phyloP scores from a whole-genome alignment of 2,113 vertebrate species.

The Falco punctatus region DNA sequence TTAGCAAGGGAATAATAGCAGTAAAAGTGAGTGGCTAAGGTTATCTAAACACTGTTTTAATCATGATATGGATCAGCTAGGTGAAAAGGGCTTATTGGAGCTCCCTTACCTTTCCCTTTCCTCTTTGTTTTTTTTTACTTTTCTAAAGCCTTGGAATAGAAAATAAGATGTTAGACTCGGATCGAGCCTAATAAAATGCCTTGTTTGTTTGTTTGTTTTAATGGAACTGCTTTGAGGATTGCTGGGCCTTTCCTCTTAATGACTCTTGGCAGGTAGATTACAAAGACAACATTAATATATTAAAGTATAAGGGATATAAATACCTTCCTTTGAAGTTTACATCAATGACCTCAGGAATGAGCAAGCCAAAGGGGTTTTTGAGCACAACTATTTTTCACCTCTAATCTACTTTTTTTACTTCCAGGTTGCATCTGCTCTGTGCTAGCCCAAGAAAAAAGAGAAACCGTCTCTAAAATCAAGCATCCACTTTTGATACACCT shows the following conservation, averaged over 20 bases:
- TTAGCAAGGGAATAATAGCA: neutral
- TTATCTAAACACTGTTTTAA: neutral
- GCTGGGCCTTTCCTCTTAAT: neutral
- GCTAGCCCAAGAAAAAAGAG: conserved; percentile 18
- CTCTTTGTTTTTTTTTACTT: neutral
- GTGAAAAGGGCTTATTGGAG: neutral
- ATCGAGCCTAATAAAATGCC: neutral
- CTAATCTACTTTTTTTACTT: conserved; percentile 17
- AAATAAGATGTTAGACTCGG: neutral
- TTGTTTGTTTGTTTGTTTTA: neutral
- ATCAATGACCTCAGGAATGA: neutral
- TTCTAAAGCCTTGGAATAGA: neutral
- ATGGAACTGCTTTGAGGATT: neutral
- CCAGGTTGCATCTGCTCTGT: neutral
- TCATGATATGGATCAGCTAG: neutral
- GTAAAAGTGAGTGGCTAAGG: neutral
- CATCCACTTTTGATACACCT: conserved; percentile 31
- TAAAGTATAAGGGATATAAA: neutral
- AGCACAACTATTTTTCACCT: neutral
- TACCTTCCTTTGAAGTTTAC: conserved; percentile 36
- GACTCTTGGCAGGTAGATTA: neutral
- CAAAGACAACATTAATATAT: neutral
- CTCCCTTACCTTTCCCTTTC: neutral
- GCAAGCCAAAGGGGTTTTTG: neutral
- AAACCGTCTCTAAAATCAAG: conserved; percentile 46